Evolutionary conservation across 1,140 invertebrate species (phyloP).

Genomic region (Gonatopus flavifemur): DNA sequence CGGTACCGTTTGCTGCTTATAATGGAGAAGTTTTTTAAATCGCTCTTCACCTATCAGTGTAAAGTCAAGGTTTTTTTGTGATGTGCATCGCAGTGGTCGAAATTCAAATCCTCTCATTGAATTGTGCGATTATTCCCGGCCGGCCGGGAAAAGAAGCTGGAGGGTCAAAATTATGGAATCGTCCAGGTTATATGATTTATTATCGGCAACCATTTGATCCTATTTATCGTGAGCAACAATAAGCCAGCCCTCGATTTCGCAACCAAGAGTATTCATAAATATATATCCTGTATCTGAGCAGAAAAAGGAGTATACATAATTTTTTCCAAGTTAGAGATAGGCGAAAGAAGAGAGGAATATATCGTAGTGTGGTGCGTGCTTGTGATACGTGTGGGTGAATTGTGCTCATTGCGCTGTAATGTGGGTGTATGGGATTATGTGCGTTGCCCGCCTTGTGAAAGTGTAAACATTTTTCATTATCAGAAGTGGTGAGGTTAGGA

Average conservation of each 20-base stretch:
- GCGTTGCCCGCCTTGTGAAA: not conserved
- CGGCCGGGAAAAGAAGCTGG: constrained; percentile 17
- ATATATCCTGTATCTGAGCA: not conserved
- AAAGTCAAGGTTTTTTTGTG: constrained; percentile 23
- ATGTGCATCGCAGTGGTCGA: constrained; percentile 25
- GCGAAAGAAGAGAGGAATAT: constrained; percentile 2
- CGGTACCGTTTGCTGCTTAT: constrained; percentile 11
- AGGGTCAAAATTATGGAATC: constrained; percentile 29
- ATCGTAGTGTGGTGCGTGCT: not conserved
- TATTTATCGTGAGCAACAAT: constrained; percentile 21
- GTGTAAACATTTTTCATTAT: constrained; percentile 13
- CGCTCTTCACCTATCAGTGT: constrained; percentile 5
- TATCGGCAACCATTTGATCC: constrained; percentile 9
- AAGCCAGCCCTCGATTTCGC: constrained; percentile 6
- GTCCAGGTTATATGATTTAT: constrained; percentile 21
- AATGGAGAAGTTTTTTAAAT: constrained; percentile 19
- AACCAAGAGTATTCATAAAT: constrained; percentile 5
- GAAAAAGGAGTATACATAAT: not conserved
- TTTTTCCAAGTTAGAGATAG: too few species aligned
- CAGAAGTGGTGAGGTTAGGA: constrained; percentile 26
- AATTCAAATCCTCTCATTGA: constrained; percentile 20
- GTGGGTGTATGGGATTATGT: too few species aligned
- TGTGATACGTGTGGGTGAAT: not conserved
- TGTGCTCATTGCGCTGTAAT: constrained; percentile 1
- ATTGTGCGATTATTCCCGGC: constrained; percentile 17